Conservation (phyloP, 2,888 invertebrate species). For the Itoplectis maculator region DNA sequence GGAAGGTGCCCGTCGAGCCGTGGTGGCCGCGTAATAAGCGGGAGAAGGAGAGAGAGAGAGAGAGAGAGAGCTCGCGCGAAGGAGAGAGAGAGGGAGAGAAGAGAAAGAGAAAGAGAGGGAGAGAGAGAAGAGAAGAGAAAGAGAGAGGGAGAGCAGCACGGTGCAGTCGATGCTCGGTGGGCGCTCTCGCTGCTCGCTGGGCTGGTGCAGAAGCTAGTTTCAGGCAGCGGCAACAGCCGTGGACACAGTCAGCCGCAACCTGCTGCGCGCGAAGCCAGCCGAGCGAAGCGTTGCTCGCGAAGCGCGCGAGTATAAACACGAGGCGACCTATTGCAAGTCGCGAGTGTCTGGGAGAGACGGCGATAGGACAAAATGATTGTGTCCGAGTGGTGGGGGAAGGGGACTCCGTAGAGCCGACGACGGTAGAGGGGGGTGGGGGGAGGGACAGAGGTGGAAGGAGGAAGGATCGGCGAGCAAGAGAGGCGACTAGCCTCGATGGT, state of each 20-base stretch:
- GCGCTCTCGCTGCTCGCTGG: constrained; percentile 65
- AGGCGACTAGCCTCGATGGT: constrained; percentile 56
- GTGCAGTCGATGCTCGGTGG: constrained; percentile 71
- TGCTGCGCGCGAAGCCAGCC: constrained; percentile 59
- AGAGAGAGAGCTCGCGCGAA: too few species aligned
- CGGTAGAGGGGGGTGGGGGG: constrained; percentile 45
- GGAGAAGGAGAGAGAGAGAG: constrained; percentile 37
- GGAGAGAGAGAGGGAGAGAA: constrained; percentile 66
- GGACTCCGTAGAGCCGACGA: neutral
- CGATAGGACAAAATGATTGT: constrained; percentile 66
- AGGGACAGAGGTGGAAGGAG: constrained; percentile 49
- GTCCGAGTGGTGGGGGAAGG: constrained; percentile 19
- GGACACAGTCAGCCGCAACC: constrained; percentile 66
- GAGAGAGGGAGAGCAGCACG: constrained; percentile 43
- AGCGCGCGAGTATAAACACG: constrained; percentile 36
- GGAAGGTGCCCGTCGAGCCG: constrained; percentile 76
- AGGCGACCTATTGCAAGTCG: constrained; percentile 26
- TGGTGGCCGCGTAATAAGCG: constrained; percentile 73
- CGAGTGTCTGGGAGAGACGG: constrained; percentile 59
- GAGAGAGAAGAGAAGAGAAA: constrained; percentile 22
- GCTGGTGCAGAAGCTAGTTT: constrained; percentile 56
- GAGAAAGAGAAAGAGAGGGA: constrained; percentile 12
- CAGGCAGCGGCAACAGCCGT: constrained; percentile 18
- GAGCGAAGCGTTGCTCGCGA: constrained; percentile 52
- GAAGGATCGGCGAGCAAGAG: constrained; percentile 47